These are phyloP conservation scores for Enteromius thamalakanensis DNA, from an alignment of 2,797 vertebrate species.

Conservation along the genomic window DNA sequence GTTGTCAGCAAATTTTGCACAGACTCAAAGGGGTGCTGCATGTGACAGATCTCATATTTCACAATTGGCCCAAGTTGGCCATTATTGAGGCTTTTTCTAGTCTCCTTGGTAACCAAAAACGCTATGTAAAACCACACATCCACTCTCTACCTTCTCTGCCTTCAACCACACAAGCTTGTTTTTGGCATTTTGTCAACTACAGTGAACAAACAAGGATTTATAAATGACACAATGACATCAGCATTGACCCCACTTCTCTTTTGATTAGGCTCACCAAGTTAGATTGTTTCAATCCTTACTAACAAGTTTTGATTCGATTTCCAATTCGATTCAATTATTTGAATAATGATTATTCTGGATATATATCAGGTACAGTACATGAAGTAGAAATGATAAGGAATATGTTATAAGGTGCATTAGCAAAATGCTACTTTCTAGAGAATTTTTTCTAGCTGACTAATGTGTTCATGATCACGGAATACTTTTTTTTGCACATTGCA, in stretches of 20 bases:
- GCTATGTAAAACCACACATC: not conserved
- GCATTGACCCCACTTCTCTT: not conserved
- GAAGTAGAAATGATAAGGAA: too few species aligned
- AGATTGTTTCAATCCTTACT: not conserved
- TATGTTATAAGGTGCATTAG: too few species aligned
- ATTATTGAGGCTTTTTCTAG: constrained; percentile 17
- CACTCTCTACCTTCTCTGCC: not conserved
- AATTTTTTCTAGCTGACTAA: too few species aligned
- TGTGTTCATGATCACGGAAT: too few species aligned
- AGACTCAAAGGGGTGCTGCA: constrained; percentile 3
- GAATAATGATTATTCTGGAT: too few species aligned
- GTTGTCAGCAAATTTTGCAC: not conserved
- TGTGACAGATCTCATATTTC: not conserved
- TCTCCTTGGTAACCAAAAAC: constrained; percentile 45
- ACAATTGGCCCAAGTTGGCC: not conserved
- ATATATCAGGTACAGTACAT: too few species aligned
- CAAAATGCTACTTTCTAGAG: too few species aligned
- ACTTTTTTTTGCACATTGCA: not conserved
- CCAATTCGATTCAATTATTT: too few species aligned
- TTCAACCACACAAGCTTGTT: not conserved
- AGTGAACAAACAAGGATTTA: not conserved
- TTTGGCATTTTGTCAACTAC: not conserved
- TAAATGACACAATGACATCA: not conserved
- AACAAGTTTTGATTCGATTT: too few species aligned
- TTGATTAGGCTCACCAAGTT: not conserved